phyloP scores from a whole-genome alignment of 2,797 vertebrate species.

The Buceros bicornis region DNA sequence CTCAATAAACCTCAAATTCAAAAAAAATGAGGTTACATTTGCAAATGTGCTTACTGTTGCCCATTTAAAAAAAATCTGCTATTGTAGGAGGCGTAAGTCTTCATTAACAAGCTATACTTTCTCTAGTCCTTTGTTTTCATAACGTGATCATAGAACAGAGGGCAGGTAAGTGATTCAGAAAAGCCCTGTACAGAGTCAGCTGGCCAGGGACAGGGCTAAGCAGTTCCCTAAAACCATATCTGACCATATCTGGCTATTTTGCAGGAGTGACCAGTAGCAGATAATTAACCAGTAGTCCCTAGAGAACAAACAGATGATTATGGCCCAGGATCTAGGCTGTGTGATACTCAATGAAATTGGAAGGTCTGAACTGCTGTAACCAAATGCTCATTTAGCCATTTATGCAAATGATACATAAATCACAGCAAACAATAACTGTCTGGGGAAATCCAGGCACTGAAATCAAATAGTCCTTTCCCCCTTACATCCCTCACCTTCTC shows the following conservation, averaged over 20 bases:
- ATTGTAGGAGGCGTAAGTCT: background rate
- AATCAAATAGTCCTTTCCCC: background rate
- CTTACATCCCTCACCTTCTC: background rate
- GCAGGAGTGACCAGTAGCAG: background rate
- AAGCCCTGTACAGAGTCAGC: background rate
- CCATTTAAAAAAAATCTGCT: background rate
- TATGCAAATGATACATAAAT: slow-evolving; percentile 23
- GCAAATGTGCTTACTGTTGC: background rate
- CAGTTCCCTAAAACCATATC: background rate
- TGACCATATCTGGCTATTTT: background rate
- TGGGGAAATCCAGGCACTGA: background rate
- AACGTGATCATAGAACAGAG: background rate
- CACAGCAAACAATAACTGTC: background rate
- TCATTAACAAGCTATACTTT: background rate
- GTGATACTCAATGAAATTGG: background rate
- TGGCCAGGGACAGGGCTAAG: background rate
- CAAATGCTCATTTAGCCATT: background rate
- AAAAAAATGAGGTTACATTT: background rate
- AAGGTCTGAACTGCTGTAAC: background rate
- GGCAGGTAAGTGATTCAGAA: background rate
- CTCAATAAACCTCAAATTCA: background rate
- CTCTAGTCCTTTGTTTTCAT: background rate
- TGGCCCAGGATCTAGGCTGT: background rate
- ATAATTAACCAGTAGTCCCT: background rate
- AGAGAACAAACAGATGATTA: background rate